Evolutionary conservation across 1,140 invertebrate genomes (phyloP).

Genomic region (Oryzaephilus surinamensis): DNA sequence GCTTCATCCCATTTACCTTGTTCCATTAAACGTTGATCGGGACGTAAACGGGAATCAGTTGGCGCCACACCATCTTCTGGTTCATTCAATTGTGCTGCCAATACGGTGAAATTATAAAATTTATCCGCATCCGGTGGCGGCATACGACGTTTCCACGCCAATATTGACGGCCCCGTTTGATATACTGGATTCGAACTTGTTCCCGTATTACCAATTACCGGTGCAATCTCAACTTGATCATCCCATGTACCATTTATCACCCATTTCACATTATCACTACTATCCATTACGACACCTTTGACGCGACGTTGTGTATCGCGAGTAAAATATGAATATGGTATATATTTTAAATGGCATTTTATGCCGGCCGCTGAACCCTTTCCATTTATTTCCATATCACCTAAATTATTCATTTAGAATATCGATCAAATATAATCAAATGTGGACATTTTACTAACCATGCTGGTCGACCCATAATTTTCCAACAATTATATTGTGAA

Average conservation of each 20-base stretch:
- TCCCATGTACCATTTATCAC: constrained; percentile 70
- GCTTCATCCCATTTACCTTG: constrained; percentile 93
- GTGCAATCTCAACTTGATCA: constrained; percentile 83
- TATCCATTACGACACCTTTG: constrained; percentile 61
- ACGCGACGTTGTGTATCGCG: constrained; percentile 88
- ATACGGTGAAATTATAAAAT: constrained; percentile 89
- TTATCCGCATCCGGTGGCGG: constrained; percentile 57
- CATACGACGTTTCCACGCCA: constrained; percentile 76
- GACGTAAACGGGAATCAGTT: constrained; percentile 81
- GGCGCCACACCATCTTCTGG: constrained; percentile 84
- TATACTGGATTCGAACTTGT: constrained; percentile 74
- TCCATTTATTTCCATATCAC: constrained; percentile 88
- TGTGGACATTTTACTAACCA: constrained; percentile 41
- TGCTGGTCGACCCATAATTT: constrained; percentile 99
- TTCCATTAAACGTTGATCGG: constrained; percentile 71
- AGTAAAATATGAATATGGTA: constrained; percentile 97
- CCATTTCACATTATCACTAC: constrained; percentile 48
- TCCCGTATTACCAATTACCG: constrained; percentile 66
- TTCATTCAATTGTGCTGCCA: constrained; percentile 96
- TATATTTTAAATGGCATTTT: constrained; percentile 91
- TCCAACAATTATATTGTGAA: constrained; percentile 99
- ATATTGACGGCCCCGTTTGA: constrained; percentile 75
- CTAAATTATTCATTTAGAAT: too few species aligned
- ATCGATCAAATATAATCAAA: background rate
- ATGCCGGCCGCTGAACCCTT: constrained; percentile 67